phyloP scores from a whole-genome alignment of 2,113 vertebrate species.

The Origma solitaria region DNA sequence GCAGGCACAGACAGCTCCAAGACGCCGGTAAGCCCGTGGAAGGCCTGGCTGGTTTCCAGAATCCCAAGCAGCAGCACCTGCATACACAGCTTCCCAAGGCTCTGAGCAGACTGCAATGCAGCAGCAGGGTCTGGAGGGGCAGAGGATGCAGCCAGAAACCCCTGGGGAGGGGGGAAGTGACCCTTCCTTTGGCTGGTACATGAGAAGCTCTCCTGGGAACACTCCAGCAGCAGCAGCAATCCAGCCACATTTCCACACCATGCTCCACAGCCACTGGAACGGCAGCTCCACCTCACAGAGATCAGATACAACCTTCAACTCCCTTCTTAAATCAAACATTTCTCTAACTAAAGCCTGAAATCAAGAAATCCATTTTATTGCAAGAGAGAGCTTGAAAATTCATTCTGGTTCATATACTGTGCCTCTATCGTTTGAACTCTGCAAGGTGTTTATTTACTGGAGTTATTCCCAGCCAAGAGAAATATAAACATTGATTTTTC shows the following conservation, averaged over 20 bases:
- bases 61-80: slow-evolving; percentile 11
- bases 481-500: slow-evolving; percentile 47
- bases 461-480: slow-evolving; percentile 15
- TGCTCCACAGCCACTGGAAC: background rate
- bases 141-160: background rate
- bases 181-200: background rate
- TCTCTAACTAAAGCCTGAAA: background rate
- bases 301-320: background rate
- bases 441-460: slow-evolving; percentile 1
- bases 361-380: slow-evolving; percentile 17
- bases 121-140: background rate
- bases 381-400: background rate
- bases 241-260: background rate
- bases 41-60: slow-evolving; percentile 10
- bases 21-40: rapidly evolving
- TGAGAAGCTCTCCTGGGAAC: background rate
- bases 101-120: background rate
- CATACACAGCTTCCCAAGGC: background rate
- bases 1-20: background rate
- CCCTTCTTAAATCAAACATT: background rate
- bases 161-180: background rate
- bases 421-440: background rate
- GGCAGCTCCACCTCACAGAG: background rate
- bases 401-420: background rate
- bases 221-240: background rate